A percentile compares a stretch with the other conserved stretches of the same genome.
phyloP scores from a whole-genome alignment of 2,113 vertebrate genomes.

The Kryptolebias marmoratus region DNA sequence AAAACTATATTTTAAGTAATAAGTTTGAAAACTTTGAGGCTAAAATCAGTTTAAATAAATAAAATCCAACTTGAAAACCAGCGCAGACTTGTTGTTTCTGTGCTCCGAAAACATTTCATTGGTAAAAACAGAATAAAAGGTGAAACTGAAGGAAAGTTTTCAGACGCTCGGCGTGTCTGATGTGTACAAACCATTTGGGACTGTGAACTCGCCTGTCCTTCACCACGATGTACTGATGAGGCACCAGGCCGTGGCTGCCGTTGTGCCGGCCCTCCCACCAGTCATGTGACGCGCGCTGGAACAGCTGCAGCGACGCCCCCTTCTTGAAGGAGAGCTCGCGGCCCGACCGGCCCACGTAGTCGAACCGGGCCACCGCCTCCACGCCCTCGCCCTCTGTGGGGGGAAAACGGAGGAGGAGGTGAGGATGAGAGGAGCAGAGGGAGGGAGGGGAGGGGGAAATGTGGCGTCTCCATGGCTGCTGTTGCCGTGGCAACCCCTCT shows the following conservation, averaged over 20 bases:
- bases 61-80: too few relatives aligned
- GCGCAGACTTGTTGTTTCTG: too few relatives aligned
- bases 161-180: conserved; percentile 11
- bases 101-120: too few relatives aligned
- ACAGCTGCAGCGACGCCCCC: conserved; percentile 92
- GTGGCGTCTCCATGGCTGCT: conserved; percentile 66
- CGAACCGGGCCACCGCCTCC: conserved; percentile 96
- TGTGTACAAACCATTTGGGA: conserved; percentile 48
- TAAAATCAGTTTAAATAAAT: too few relatives aligned
- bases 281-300: conserved; percentile 95
- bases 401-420: background rate
- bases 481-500: conserved; percentile 73
- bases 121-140: too few relatives aligned
- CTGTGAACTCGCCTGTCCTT: conserved; percentile 90
- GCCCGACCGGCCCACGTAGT: conserved; percentile 93
- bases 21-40: too few relatives aligned
- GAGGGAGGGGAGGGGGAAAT: conserved; percentile 1
- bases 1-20: too few relatives aligned
- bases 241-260: conserved; percentile 91
- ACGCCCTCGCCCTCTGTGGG: conserved; percentile 90
- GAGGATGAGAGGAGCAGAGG: conserved; percentile 18
- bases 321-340: conserved; percentile 98
- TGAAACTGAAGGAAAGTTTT: background rate
- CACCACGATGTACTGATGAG: conserved; percentile 96
- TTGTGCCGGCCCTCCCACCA: conserved; percentile 99